Percentiles rank a stretch among this genome's conserved stretches.
phyloP scores from a whole-genome alignment of 2,797 vertebrate genomes.

The Dermochelys coriacea region DNA sequence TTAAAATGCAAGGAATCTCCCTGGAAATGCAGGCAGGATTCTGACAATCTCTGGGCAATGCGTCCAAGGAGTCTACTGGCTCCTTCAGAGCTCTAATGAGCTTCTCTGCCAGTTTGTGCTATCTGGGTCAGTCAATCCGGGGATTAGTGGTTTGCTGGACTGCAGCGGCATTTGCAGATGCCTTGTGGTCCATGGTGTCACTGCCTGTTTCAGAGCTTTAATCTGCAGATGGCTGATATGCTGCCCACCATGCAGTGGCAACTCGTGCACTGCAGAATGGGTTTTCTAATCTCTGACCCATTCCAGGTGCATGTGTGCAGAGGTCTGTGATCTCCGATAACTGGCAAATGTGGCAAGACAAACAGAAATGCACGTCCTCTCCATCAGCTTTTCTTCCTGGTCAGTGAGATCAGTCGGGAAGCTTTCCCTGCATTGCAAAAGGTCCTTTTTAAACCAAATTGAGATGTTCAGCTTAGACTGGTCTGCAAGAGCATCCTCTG shows the following conservation, averaged over 20 bases:
- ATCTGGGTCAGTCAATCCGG: background rate
- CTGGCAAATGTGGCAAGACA: background rate
- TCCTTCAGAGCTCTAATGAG: background rate
- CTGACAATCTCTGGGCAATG: background rate
- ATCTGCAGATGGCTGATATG: background rate
- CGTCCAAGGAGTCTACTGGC: background rate
- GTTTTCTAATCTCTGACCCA: background rate
- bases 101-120: background rate
- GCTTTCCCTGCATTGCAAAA: rapidly evolving
- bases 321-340: background rate
- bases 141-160: background rate
- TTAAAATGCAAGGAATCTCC: background rate
- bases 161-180: background rate
- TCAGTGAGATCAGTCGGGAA: background rate
- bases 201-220: background rate
- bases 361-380: background rate
- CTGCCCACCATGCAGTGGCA: background rate
- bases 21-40: background rate
- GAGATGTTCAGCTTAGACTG: background rate
- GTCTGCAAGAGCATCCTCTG: background rate
- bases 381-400: no score
- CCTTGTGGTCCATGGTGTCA: background rate
- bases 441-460: background rate
- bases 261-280: background rate
- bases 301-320: background rate